These are phyloP conservation scores for Lagenorhynchus albirostris DNA, from an alignment of 2,113 vertebrate genomes.

Conservation along the genomic window DNA sequence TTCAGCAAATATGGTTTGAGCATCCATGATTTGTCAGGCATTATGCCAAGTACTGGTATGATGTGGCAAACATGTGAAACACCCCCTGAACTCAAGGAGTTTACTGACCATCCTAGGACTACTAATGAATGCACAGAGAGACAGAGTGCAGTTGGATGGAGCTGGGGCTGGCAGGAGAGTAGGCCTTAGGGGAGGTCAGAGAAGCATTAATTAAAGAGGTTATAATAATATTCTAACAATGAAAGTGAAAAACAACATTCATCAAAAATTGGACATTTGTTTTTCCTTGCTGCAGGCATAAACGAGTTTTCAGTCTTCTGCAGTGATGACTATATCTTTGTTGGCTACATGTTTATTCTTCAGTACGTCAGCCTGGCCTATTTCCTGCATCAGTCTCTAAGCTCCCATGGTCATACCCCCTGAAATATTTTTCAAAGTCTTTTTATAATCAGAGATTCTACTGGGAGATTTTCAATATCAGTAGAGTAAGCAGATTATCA, in stretches of 20 bases:
- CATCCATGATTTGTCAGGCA: neutral
- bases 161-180: neutral
- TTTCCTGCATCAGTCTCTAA: slow-evolving; percentile 11
- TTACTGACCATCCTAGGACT: neutral
- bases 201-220: neutral
- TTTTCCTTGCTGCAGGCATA: neutral
- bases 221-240: neutral
- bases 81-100: neutral
- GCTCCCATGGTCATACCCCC: neutral
- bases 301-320: neutral
- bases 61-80: neutral
- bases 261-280: neutral
- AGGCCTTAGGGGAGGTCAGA: neutral
- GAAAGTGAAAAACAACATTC: neutral
- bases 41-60: neutral
- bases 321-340: neutral
- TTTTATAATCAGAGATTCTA: slow-evolving; percentile 39
- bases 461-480: slow-evolving; percentile 28
- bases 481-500: slow-evolving; percentile 51
- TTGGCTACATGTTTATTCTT: neutral
- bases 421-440: slow-evolving; percentile 63
- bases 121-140: neutral
- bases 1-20: neutral
- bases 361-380: neutral
- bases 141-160: neutral